Evolutionary conservation across 1,140 invertebrate species (phyloP).

Genomic region (Scaptodrosophila lebanonensis): DNA sequence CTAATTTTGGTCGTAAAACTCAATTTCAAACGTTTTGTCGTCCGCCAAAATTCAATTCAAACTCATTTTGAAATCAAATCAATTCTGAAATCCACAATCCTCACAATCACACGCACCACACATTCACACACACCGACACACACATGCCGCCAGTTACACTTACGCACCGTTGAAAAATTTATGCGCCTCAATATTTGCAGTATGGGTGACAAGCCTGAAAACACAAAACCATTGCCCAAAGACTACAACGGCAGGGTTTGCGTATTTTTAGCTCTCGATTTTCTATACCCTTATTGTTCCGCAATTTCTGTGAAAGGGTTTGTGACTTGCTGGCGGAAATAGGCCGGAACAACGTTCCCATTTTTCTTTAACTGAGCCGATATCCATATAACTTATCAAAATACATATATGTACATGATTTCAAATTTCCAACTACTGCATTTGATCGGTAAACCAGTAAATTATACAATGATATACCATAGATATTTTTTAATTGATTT

Average conservation of each 20-base stretch:
- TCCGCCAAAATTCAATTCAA: constrained; percentile 67
- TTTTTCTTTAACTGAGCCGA: too few relatives aligned
- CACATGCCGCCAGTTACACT: constrained; percentile 10
- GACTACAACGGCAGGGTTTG: constrained; percentile 5
- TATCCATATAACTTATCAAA: too few relatives aligned
- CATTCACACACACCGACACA: constrained; percentile 11
- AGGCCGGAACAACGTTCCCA: too few relatives aligned
- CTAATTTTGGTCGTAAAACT: constrained; percentile 73
- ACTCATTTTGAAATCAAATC: constrained; percentile 75
- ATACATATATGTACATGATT: too few relatives aligned
- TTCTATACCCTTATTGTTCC: constrained; percentile 5
- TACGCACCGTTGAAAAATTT: constrained; percentile 41
- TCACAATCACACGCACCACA: constrained; percentile 38
- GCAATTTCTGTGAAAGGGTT: too few relatives aligned
- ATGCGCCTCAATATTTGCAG: constrained; percentile 48
- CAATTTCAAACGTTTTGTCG: constrained; percentile 74
- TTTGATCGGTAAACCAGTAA: too few relatives aligned
- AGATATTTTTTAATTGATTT: too few relatives aligned
- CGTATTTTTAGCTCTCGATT: too few relatives aligned
- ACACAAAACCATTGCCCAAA: constrained; percentile 63
- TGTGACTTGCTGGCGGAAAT: not conserved
- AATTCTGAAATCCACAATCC: constrained; percentile 66
- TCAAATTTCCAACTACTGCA: too few relatives aligned
- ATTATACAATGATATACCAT: too few relatives aligned
- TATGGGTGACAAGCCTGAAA: constrained; percentile 62